These are phyloP conservation scores for Lophius americanus DNA, from an alignment of 2,797 vertebrate genomes.

Conservation along the genomic window DNA sequence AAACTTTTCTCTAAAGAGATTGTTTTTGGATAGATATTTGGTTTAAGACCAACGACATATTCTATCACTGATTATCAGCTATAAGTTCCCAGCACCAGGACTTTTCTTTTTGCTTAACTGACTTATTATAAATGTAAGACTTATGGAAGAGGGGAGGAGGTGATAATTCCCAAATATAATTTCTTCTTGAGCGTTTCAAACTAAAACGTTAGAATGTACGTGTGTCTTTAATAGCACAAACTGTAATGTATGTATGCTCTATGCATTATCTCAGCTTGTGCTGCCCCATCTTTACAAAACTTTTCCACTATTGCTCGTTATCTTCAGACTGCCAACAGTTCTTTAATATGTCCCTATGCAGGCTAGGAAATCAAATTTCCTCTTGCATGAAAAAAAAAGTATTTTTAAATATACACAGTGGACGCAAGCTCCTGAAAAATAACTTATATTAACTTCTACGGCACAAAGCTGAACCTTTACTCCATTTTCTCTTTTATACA, in stretches of 20 bases:
- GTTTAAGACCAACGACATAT: conserved; percentile 8
- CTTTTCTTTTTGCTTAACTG: conserved; percentile 14
- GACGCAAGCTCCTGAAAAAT: neutral
- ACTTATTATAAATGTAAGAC: conserved; percentile 16
- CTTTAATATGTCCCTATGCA: conserved; percentile 18
- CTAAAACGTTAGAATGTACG: neutral
- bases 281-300: conserved; percentile 2
- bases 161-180: neutral
- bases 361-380: conserved; percentile 38
- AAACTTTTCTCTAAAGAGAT: conserved; percentile 22
- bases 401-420: conserved; percentile 19
- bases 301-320: conserved; percentile 1
- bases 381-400: conserved; percentile 12
- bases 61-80: conserved; percentile 27
- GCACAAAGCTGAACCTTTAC: no score
- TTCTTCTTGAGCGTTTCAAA: neutral
- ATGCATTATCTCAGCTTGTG: conserved; percentile 4
- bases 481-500: neutral
- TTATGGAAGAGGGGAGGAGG: neutral
- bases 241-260: neutral
- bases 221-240: neutral
- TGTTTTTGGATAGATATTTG: conserved; percentile 17
- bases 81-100: conserved; percentile 11
- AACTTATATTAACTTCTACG: neutral
- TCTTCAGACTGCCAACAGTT: conserved; percentile 3